phyloP scores from a whole-genome alignment of 30 jellyfish, hydroid and myxozoan genomes.

The Aurelia sp. region DNA sequence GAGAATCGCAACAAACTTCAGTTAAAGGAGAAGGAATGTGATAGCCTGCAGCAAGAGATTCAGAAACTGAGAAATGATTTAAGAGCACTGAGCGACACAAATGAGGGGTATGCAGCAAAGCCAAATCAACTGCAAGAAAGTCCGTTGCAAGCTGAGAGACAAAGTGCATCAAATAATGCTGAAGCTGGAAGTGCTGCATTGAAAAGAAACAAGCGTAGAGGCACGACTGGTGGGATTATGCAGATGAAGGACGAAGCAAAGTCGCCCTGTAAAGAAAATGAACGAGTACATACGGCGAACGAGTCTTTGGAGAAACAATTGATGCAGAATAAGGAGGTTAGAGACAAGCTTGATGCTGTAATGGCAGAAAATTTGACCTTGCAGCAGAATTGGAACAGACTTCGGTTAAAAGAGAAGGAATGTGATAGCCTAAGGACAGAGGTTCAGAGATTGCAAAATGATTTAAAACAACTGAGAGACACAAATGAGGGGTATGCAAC shows the following conservation, averaged over 20 bases:
- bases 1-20: background rate
- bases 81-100: background rate
- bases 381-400: background rate
- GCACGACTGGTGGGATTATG: background rate
- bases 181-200: background rate
- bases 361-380: too few species aligned
- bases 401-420: background rate
- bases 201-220: background rate
- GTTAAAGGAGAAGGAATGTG: background rate
- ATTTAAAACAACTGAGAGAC: background rate
- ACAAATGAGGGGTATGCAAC: background rate
- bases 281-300: background rate
- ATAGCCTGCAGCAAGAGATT: background rate
- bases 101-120: background rate
- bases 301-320: background rate
- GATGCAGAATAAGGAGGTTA: background rate
- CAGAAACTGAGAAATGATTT: background rate
- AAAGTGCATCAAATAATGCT: background rate
- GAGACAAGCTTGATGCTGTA: too few species aligned
- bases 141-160: background rate
- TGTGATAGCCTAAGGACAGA: background rate
- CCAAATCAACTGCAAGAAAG: background rate
- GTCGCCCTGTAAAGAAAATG: conserved; percentile 7
- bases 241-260: background rate
- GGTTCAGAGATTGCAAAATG: background rate